Base-by-base conservation (phyloP, 2,113 vertebrate species). In the Butorides virescens region DNA sequence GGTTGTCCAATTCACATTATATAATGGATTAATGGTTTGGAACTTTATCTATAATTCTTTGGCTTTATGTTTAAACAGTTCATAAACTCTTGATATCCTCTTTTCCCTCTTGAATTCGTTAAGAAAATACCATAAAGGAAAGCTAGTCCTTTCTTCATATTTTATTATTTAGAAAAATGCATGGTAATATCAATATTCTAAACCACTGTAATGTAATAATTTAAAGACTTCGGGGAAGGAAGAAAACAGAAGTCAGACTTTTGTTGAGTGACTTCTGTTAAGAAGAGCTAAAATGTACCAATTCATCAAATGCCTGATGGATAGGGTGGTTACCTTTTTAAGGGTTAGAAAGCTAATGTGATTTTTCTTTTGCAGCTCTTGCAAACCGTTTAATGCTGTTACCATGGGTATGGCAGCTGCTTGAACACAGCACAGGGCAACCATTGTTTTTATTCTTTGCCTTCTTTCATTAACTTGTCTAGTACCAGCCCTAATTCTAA, bases 21-120 rank as follows among this genome's bases (percentile, higher is more conserved):
- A 95, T 91, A 97, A 97, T 97, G 91, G 95, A 97, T 98, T 97
- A 97, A 97, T 97, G 96, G 52, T 74, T 96, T 10, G 59, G 95
- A 98, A 97, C 96, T 95, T 96, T 97, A 97, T 96, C 96, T 95
- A 88, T 97, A 96, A 97, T 93, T 97, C 88, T 88, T 86, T 53
- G 62, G 84, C 91, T 97, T 97, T 98, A 97, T 96, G 87, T 97
- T 97, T 95, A 91, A 96, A 97, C 97, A 98, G 93, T 97, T 97
- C 97, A 95, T 97, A 98, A 98, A 98, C 83, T 97, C 93, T 81
- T 96, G 95, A 97, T 96, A 86, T 94, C 92, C 91, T 87, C 91
- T 95, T 91, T 87, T 46, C 6, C 78, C 66, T 91, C 92, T 96
- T 96, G 94, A 95, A 78, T 92, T 95, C 80, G 82, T 93, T 94